phyloP scores from a whole-genome alignment of 1,140 invertebrate species.

The Ips typographus region DNA sequence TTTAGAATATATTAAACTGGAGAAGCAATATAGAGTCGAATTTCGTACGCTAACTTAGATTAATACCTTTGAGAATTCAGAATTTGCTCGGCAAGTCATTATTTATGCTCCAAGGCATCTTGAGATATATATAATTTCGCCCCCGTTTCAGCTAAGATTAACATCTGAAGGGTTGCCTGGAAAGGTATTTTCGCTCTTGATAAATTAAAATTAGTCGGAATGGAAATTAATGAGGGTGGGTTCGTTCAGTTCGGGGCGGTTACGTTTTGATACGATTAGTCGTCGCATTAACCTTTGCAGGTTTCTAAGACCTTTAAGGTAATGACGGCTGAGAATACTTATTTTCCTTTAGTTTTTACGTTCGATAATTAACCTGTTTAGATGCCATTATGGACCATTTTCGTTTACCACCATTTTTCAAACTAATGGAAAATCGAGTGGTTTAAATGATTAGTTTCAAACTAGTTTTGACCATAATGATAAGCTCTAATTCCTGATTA shows the following conservation, averaged over 20 bases:
- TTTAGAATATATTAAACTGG: slow-evolving; percentile 43
- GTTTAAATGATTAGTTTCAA: too few relatives aligned
- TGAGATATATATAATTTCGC: slow-evolving; percentile 40
- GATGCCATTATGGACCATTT: too few relatives aligned
- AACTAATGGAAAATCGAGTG: too few relatives aligned
- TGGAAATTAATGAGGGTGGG: slow-evolving; percentile 27
- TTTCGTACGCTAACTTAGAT: slow-evolving; percentile 43
- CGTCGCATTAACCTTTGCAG: background rate
- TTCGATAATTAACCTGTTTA: too few relatives aligned
- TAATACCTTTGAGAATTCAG: slow-evolving; percentile 41
- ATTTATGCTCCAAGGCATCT: slow-evolving; percentile 40
- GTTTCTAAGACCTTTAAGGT: too few relatives aligned
- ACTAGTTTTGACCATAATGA: too few relatives aligned
- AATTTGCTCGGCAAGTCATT: slow-evolving; percentile 38
- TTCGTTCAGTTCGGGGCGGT: slow-evolving; percentile 4
- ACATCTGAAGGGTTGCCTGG: slow-evolving; percentile 25
- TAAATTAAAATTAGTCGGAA: slow-evolving; percentile 32
- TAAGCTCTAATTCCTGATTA: too few relatives aligned
- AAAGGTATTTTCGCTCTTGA: slow-evolving; percentile 26
- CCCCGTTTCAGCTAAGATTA: slow-evolving; percentile 30
- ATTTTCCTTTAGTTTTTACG: too few relatives aligned
- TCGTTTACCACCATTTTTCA: too few relatives aligned
- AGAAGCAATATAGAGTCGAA: slow-evolving; percentile 39
- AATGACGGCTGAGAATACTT: too few relatives aligned
- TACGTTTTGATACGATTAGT: slow-evolving; percentile 10